Evolutionary conservation across 1,140 invertebrate species (phyloP), one percentile per base, ranked within the genome.

Genomic region (Helicoverpa armigera): DNA sequence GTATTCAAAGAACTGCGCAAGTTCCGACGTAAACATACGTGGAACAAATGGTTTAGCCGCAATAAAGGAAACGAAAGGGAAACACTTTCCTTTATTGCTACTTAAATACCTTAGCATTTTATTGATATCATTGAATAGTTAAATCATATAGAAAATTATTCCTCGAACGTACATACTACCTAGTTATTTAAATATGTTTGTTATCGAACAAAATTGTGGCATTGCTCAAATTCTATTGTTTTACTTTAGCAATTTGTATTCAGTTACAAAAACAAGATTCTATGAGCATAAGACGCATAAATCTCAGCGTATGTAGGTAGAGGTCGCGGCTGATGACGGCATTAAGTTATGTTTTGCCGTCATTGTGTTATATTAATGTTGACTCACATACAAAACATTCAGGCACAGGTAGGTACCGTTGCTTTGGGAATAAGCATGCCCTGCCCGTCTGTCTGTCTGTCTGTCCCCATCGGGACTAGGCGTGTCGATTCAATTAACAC

Each of bases 241-340:
- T 43, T 43, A 43, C 35, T 35, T 43, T 9, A 43, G 35, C 9
- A 43, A 7, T 43, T 43, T 43, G 5, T 43, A 43, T 43, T 43
- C 35, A 43, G 4, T 9, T 43, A 43, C 35, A 43, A 35, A 43
- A 43, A 43, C 35, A 43, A 43, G 35, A 43, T 35, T 35, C 35
- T 43, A 43, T 43, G 35, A 9, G 35, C 58, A 16, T 16, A 50
- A 51, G 65, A 50, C 43, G 3, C 5, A 50, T 48, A 16, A 13
- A 43, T 48, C 14, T 56, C 14, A 67, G 35, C 9, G 18, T 31
- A 48, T 14, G n/a, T 48, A 65, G 14, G 63, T 16, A 4, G 35
- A 50, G 35, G 65, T 69, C 65, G 18, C 63, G 16, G 18, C 16
- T 48, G 65, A 50, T 61, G 65, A 50, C 65, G 50, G n/a, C 43